Evolutionary conservation across 2,888 invertebrate species (phyloP), one percentile per base, ranked within the genome.

Genomic region (Punctoribates punctum): DNA sequence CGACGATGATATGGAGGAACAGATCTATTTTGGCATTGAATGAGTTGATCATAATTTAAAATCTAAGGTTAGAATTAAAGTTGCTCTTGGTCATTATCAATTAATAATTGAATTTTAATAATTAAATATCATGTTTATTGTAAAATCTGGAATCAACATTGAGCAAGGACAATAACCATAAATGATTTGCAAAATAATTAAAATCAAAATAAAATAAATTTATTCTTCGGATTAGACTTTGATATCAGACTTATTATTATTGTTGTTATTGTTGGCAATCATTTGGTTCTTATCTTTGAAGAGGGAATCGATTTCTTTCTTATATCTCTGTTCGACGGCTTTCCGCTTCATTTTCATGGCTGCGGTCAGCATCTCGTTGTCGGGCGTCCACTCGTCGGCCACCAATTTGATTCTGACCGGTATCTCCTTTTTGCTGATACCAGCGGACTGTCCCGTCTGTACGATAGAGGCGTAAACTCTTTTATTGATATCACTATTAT

Each of bases 311-410:
- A 86, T 84, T 46, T 84, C 84, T 29, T 82, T 80, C 77, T 83
- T 80, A 81, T 84, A 87, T 51, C 81, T 81, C 34, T 83, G 82
- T 78, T 86, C 84, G 76, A 87, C 85, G 77, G 82, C 83, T 80
- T 84, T 85, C 38, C 87, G 82, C 79, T 86, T 86, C 78, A 87
- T 82, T 80, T 87, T 87, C 80, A 86, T 83, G 23, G 87, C 86
- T 77, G 86, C 86, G 5, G 87, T 87, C 34, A 87, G 84, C 11
- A 87, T 83, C 20, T 86, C 87, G 5, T 83, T 83, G 76, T 86
- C 86, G 11, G 87, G 86, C 75, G 85, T 85, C 87, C 87, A 87
- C n/a, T 83, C 81, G 46, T 87, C 86, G 0, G 82, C 80, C 73
- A 84, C 84, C 29, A 87, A 80, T 73, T 81, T 82, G n/a, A 86